These are phyloP conservation scores for Bos javanicus DNA, from an alignment of 2,113 vertebrate genomes.

Conservation along the genomic window DNA sequence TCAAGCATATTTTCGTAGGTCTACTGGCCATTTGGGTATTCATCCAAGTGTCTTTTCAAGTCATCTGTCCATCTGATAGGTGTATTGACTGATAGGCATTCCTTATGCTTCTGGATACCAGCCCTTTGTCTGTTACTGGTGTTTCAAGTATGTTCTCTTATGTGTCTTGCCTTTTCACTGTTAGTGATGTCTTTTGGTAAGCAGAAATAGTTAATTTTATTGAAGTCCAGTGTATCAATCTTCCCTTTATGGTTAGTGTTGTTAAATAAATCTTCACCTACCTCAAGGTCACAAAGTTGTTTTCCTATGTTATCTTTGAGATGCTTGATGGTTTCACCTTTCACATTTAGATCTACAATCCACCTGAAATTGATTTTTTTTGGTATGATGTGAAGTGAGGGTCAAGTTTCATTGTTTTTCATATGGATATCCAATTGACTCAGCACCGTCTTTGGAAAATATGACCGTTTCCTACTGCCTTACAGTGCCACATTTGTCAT, in stretches of 20 bases:
- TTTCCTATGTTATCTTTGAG: background rate
- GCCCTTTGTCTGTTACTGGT: background rate
- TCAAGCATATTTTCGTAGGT: background rate
- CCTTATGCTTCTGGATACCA: background rate
- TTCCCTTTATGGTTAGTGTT: background rate
- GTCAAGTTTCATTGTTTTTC: constrained; percentile 47
- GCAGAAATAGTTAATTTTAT: background rate
- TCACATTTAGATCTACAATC: constrained; percentile 14
- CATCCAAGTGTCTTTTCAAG: background rate
- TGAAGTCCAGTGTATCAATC: background rate
- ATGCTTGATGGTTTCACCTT: background rate
- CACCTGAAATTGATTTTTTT: background rate
- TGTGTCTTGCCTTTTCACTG: background rate
- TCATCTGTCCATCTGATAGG: background rate
- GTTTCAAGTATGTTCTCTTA: background rate
- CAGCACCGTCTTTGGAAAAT: background rate
- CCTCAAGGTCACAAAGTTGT: constrained; percentile 14
- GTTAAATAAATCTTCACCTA: constrained; percentile 36
- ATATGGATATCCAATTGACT: background rate
- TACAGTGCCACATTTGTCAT: background rate
- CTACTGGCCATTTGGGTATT: background rate
- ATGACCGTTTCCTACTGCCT: background rate
- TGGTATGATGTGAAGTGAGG: background rate
- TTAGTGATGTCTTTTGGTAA: background rate
- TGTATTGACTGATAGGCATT: background rate